phyloP scores from a whole-genome alignment of 2,888 invertebrate species.

The Coelogynopora nodosa region DNA sequence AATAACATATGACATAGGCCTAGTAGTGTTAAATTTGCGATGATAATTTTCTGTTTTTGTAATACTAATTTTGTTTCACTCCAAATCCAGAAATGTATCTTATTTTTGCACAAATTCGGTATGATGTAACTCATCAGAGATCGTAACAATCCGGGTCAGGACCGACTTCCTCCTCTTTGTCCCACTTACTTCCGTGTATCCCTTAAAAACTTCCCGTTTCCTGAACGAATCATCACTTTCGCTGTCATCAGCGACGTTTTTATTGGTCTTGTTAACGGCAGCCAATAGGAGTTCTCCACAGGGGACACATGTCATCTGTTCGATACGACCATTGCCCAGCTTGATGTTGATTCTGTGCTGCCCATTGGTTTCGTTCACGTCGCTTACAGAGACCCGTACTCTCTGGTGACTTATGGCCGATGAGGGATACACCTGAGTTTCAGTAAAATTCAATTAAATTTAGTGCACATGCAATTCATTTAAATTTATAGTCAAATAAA shows the following conservation, averaged over 20 bases:
- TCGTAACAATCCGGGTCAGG: no score
- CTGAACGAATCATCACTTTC: not conserved
- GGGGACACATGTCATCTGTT: slow-evolving; percentile 30
- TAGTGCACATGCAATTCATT: no score
- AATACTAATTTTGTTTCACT: no score
- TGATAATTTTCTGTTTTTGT: no score
- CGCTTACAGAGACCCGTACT: not conserved
- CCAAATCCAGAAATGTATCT: no score
- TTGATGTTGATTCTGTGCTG: not conserved
- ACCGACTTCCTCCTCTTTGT: no score
- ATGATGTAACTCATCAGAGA: no score
- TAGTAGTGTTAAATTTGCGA: no score
- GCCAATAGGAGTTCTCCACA: slow-evolving; percentile 33
- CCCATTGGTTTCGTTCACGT: not conserved
- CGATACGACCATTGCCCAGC: slow-evolving; percentile 21
- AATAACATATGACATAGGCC: no score
- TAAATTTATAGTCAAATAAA: no score
- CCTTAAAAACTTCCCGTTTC: slow-evolving; percentile 22
- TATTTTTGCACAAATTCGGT: no score
- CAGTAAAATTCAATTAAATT: not conserved
- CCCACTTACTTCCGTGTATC: slow-evolving; percentile 32
- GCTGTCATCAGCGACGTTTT: not conserved
- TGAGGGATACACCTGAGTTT: not conserved
- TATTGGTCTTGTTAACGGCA: not conserved
- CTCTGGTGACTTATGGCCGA: not conserved